A percentile compares a stretch with the other conserved stretches of the same genome.
These are phyloP conservation scores for Campoletis raptor DNA, from an alignment of 2,888 invertebrate species.

Conservation along the genomic window DNA sequence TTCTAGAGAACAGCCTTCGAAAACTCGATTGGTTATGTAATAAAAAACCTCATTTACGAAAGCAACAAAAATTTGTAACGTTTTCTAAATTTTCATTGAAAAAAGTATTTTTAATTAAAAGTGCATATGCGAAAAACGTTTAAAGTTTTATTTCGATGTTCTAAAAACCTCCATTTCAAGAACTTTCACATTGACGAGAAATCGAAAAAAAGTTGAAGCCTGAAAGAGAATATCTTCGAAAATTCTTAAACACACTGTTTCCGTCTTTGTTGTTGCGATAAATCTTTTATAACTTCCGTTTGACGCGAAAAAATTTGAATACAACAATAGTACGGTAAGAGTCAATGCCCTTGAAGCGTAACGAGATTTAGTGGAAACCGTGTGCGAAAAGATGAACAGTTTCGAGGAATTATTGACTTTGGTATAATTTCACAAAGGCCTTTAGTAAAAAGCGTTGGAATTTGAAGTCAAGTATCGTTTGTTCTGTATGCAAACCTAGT, in stretches of 20 bases:
- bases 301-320: background rate
- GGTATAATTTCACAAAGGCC: background rate
- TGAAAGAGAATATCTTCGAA: background rate
- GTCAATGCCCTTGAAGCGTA: conserved; percentile 6
- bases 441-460: background rate
- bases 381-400: background rate
- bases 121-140: background rate
- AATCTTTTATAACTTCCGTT: background rate
- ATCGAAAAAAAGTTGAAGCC: background rate
- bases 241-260: background rate
- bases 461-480: background rate
- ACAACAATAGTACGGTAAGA: background rate
- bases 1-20: background rate
- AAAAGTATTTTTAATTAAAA: background rate
- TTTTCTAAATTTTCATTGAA: background rate
- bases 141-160: background rate
- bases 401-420: background rate
- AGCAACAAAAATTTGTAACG: background rate
- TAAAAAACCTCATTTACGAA: background rate
- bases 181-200: background rate
- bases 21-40: background rate
- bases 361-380: background rate
- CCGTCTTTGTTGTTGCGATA: background rate
- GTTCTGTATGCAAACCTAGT: background rate
- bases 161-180: background rate